A percentile compares a stretch with the other conserved stretches of the same genome.
These are phyloP conservation scores for Xestoiulus laeticollis DNA, from an alignment of 2,888 invertebrate species.

Conservation along the genomic window DNA sequence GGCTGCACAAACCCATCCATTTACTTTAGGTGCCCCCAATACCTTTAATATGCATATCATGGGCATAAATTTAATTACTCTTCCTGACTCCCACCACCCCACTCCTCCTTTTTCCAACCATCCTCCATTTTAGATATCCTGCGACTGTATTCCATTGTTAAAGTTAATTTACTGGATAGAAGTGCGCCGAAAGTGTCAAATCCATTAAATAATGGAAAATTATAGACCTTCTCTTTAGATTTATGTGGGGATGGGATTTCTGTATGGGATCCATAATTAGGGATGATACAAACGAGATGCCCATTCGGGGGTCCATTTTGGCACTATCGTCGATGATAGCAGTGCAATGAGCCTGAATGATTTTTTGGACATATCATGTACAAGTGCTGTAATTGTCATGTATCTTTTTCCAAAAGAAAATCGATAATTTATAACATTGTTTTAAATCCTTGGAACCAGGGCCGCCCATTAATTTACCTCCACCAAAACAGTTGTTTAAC, in stretches of 20 bases:
- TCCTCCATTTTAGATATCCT: neutral
- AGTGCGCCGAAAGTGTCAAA: neutral
- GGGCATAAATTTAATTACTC: neutral
- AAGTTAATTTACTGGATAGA: neutral
- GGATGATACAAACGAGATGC: neutral
- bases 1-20: neutral
- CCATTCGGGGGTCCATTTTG: neutral
- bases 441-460: too few species aligned
- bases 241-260: neutral
- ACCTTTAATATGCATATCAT: neutral
- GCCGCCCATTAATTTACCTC: too few species aligned
- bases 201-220: neutral
- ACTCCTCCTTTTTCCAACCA: neutral
- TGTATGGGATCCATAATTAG: neutral
- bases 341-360: neutral
- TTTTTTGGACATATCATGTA: neutral
- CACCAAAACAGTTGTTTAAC: too few species aligned
- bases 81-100: neutral
- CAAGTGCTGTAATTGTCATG: neutral
- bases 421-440: too few species aligned
- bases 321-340: neutral
- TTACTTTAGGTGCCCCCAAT: neutral
- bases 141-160: neutral
- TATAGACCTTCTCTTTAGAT: neutral
- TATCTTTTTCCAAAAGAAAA: too few species aligned